Base-by-base conservation (phyloP, 2,797 vertebrate genomes). In the Neoniphon sammara region DNA sequence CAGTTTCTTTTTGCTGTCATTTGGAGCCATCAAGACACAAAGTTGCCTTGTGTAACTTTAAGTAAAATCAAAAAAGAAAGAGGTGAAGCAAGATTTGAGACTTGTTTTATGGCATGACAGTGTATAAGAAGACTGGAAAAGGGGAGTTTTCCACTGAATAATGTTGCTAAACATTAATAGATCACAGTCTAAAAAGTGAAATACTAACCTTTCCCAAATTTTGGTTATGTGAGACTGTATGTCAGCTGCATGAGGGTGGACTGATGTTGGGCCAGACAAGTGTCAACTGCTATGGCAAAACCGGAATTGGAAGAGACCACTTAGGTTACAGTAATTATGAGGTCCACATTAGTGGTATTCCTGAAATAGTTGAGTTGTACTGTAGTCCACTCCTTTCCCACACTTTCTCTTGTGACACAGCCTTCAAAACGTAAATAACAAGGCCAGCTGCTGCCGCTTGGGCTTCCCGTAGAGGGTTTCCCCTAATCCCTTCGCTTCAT, bases 331-430 rank as follows among this genome's bases (percentile, higher is more conserved):
- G 52, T 70, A 54, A 53, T 36, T 21, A 42, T 20, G 15, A 14
- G 39, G 52, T 46, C 27, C 53, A 3, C 23, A 12, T 30, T 23
- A 25, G 21, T 12, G 2, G 4, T 34, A 15, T 42, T 62, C 62
- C 71, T 52, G 44, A 36, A 15, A 65, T 20, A 27, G 50, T 59
- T 58, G 15, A 14, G 21, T 58, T 50, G 21, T 20, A 47, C 60
- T 27, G 58, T 53, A 47, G 20, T 39, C 47, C 49, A 14, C 47
- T 23, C 4, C n/a, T 59, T 59, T 72, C 59, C 62, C 71, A 73
- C 50, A 73, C 70, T 73, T 73, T 49, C 44, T 15, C 61, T 5
- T 7, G 36, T 42, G 47, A 64, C 71, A 34, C 34, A 58, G 62
- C 17, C 23, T 23, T 18, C 23, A 52, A 52, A 66, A 66, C 55